phyloP scores from a whole-genome alignment of 2,113 vertebrate species.

The Leucopternis melanops region DNA sequence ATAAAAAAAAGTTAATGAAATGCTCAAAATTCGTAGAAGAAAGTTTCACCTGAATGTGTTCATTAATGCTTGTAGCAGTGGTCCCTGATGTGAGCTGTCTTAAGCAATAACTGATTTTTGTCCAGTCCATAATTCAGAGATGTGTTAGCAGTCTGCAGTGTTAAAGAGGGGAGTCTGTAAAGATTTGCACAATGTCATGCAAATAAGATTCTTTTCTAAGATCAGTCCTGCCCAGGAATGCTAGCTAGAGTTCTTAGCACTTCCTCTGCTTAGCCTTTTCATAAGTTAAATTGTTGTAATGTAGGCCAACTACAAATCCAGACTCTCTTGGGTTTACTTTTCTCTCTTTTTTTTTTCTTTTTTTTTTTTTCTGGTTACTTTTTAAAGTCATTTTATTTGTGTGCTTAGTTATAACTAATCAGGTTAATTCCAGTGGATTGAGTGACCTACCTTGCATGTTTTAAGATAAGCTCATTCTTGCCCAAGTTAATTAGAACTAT shows the following conservation, averaged over 20 bases:
- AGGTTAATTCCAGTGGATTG: not conserved
- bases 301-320: not conserved
- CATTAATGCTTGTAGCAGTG: not conserved
- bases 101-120: not conserved
- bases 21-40: not conserved
- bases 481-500: not conserved
- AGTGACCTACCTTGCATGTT: not conserved
- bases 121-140: not conserved
- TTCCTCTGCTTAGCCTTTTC: not conserved
- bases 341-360: not conserved
- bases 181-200: not conserved
- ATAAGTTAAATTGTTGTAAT: not conserved
- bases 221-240: not conserved
- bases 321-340: not conserved
- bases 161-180: not conserved
- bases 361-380: not conserved
- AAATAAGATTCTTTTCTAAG: not conserved
- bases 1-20: not conserved
- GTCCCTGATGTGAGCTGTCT: not conserved
- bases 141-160: not conserved
- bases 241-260: not conserved
- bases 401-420: not conserved
- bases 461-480: not conserved
- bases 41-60: not conserved
- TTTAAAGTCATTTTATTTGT: not conserved